Conservation (phyloP, 2,113 vertebrate genomes). For the Poecile atricapillus region DNA sequence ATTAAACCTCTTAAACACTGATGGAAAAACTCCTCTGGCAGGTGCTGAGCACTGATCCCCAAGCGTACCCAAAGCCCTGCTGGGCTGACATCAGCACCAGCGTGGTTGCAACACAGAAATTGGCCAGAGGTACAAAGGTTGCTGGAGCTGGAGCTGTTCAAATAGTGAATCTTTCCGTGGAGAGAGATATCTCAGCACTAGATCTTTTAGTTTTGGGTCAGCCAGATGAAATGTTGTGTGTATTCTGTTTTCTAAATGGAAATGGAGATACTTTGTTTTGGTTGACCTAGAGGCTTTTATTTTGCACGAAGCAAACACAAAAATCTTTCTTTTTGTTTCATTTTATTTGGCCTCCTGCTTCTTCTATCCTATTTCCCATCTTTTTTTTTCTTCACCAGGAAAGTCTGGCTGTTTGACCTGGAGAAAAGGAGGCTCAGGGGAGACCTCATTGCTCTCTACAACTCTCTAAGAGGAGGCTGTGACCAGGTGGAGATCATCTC, state of each 20-base stretch:
- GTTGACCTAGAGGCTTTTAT: background rate
- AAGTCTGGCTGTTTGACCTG: background rate
- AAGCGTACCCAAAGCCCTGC: fast-evolving
- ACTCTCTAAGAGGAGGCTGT: background rate
- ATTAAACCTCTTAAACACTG: background rate
- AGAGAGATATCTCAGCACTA: background rate
- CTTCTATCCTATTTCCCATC: background rate
- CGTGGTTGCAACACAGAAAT: background rate
- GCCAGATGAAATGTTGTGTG: background rate
- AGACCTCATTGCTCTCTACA: no score
- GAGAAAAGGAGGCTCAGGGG: background rate
- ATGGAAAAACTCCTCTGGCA: background rate
- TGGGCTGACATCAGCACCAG: background rate
- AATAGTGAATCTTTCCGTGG: background rate
- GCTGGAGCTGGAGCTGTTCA: background rate
- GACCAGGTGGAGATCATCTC: background rate
- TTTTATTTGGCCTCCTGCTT: background rate
- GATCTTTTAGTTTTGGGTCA: background rate
- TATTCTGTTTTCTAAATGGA: background rate
- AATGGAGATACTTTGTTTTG: background rate
- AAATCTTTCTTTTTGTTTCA: background rate
- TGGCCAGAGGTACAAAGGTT: background rate
- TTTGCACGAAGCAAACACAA: background rate
- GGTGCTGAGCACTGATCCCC: background rate
- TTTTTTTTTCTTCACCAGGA: background rate